Base-by-base conservation (phyloP, 2,888 invertebrate species). In the Cephus rjabovi region DNA sequence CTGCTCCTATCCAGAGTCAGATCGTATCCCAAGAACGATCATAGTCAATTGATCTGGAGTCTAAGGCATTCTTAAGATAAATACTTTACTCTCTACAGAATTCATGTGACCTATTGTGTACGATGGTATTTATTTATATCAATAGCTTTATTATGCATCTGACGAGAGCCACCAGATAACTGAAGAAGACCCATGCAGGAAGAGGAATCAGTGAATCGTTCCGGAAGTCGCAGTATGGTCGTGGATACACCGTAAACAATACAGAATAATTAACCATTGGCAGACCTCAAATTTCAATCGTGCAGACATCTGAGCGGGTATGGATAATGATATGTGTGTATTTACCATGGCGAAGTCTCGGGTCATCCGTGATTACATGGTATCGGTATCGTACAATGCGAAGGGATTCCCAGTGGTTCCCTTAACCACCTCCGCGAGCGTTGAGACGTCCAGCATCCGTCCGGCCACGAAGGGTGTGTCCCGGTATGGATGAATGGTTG, bases 311-410 rank as follows among this genome's bases (percentile, higher is more conserved):
- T 78, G 80, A 78, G 81, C 71, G 76, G 30, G 68, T 30, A 56
- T 70, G 73, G 79, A 84, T 89, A 89, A 89, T 90, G 87, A 88
- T 85, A 88, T 88, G 89, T 89, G 89, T 88, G 85, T 86, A 88
- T 89, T 90, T 90, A 87, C 88, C 89, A 88, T 87, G 86, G 86
- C 79, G 83, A 84, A 79, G 86, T 82, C 81, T 79, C 79, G 78
- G 84, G 81, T 81, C 83, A 78, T 75, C 74, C 79, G 76, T 90
- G 89, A 90, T 90, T 90, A 89, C 84, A 89, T 82, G 87, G 88
- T 89, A 89, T 89, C 87, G 89, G 85, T 83, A 83, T 86, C 86
- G 87, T 86, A 86, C 89, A 89, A 89, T 87, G 87, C 83, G 33
- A 79, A 73, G 79, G 80, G 84, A 84, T 82, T 83, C 81, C 80